A percentile compares a stretch with the other conserved stretches of the same genome.
These are phyloP conservation scores for Ptychoptera contaminata DNA, from an alignment of 2,888 invertebrate species.

Conservation along the genomic window DNA sequence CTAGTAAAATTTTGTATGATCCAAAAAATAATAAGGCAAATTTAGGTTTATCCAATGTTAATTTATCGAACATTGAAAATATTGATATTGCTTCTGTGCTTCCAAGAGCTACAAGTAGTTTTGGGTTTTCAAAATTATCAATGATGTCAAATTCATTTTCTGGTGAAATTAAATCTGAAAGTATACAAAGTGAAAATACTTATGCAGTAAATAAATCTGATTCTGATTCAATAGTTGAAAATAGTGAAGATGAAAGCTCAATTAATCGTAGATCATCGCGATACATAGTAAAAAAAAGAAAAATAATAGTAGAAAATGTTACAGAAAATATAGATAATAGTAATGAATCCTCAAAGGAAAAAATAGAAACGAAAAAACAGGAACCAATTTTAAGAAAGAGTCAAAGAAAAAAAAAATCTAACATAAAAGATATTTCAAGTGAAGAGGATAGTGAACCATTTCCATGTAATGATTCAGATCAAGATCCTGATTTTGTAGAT, in stretches of 20 bases:
- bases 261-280: constrained; percentile 21
- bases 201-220: constrained; percentile 8
- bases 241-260: constrained; percentile 49
- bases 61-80: constrained; percentile 16
- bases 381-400: constrained; percentile 1
- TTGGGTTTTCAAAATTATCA: constrained; percentile 1
- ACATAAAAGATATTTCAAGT: constrained; percentile 1
- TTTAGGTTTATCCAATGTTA: constrained; percentile 31
- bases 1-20: not conserved
- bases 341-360: too few relatives aligned
- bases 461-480: constrained; percentile 6
- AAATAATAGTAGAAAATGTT: constrained; percentile 16
- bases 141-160: not conserved
- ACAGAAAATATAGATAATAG: constrained; percentile 11
- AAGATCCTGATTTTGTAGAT: constrained; percentile 4
- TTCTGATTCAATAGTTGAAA: constrained; percentile 46
- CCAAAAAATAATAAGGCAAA: not conserved
- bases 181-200: constrained; percentile 17
- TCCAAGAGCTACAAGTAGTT: not conserved
- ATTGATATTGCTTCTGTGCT: not conserved
- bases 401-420: not conserved
- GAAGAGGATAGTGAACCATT: too few relatives aligned
- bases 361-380: not conserved
- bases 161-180: not conserved
- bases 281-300: constrained; percentile 41